Base-by-base conservation (phyloP, 2,797 vertebrate genomes). In the Chelmon rostratus region DNA sequence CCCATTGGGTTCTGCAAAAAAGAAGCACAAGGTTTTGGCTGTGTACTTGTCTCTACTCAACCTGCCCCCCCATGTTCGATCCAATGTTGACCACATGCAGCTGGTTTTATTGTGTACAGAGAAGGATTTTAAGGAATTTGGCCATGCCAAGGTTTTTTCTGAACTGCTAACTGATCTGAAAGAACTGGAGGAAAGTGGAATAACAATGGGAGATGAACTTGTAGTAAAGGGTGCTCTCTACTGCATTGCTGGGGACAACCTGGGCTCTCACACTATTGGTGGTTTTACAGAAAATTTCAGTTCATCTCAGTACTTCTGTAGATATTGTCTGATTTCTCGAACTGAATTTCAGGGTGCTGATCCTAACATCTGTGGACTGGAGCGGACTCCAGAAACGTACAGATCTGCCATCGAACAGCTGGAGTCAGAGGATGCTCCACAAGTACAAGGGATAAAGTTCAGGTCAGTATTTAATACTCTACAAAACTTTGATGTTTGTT, bases 391-490 rank as follows among this genome's bases (percentile, higher is more conserved):
- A 19, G 65, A 76, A n/a, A 69, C 0, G 0, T 46, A 76, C 46
- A 52, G 33, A 6, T 15, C 57, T 25, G 74, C 65, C 8, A 8
- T 62, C 5, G 11, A 68, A 3, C 35, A 44, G 12, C 47, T 76
- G 8, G 9, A 76, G 37, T 42, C 19, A 1, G 47, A 44, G 19
- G 28, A 54, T 42, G 16, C 5, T 8, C 37, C 44, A 52, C 5
- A 46, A 23, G 72, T 74, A 16, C 62, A 75, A 21, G 23, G 73
- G 15, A 42, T 68, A 52, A 76, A 76, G 21, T 31, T 62, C 23
- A 25, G 44, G 23, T 78, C 75, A 6, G 70, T 78, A 3, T 78
- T 83, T 64, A 78, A 74, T 56, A 9, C 64, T 13, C 8, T 74
- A 42, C 8, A 78, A 44, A 35, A 56, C 53, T 83, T 74, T 46